Conservation (phyloP, 2,113 vertebrate species). For the Choloepus hoffmanni region DNA sequence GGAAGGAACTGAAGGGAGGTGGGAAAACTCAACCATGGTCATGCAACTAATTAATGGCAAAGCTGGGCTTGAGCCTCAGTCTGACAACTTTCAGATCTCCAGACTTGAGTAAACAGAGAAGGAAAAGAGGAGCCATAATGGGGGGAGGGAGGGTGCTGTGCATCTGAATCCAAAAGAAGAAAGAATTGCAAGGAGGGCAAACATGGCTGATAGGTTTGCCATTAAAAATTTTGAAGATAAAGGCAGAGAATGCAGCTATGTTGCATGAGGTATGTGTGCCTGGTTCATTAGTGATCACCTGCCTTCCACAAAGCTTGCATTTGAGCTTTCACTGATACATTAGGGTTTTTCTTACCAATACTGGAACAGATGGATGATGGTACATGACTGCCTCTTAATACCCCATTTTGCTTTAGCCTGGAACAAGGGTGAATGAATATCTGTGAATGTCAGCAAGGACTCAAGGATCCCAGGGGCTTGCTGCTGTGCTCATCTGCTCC, state of each 20-base stretch:
- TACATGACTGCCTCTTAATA: neutral
- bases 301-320: neutral
- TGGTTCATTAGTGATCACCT: neutral
- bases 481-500: neutral
- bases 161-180: neutral
- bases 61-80: neutral
- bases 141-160: neutral
- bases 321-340: neutral
- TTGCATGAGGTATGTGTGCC: neutral
- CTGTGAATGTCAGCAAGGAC: conserved; percentile 60
- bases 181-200: neutral
- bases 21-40: neutral
- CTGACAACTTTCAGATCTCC: neutral
- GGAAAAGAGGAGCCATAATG: neutral
- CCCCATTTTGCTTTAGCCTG: neutral
- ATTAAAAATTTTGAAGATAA: neutral
- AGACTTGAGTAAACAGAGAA: neutral
- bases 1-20: neutral
- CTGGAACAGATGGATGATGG: neutral
- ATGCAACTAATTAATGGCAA: neutral
- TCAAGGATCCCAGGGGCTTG: neutral
- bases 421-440: neutral
- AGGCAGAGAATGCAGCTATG: neutral
- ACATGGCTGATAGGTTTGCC: neutral
- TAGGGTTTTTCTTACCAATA: neutral